phyloP scores from a whole-genome alignment of 2,113 vertebrate species.

The Calidris pygmaea region DNA sequence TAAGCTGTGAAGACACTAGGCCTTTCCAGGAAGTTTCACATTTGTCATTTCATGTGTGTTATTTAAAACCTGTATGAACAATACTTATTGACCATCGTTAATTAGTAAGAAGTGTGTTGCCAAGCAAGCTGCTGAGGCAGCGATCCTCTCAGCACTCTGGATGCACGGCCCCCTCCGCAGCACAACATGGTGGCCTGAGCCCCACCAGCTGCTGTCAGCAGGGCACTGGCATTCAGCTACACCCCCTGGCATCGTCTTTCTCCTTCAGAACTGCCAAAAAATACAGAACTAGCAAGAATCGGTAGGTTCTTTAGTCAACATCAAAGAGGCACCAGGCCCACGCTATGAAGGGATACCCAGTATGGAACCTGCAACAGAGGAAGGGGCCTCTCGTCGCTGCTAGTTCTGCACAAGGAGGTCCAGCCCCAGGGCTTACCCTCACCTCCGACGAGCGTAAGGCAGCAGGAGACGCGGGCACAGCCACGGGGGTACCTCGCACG shows the following conservation, averaged over 20 bases:
- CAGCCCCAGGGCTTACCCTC: too few species aligned
- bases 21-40: accelerated
- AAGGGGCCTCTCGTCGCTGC: accelerated
- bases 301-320: accelerated
- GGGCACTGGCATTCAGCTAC: accelerated
- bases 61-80: background rate
- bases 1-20: background rate
- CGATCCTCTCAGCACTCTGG: accelerated
- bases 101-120: accelerated
- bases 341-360: accelerated
- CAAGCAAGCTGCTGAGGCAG: accelerated
- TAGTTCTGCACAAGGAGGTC: accelerated
- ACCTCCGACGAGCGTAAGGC: accelerated
- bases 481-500: accelerated
- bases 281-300: accelerated
- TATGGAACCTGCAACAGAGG: accelerated
- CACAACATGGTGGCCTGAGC: accelerated
- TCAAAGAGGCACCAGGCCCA: too few species aligned
- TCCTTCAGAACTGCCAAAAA: accelerated
- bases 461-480: too few species aligned
- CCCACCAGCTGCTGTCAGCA: too few species aligned
- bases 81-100: background rate
- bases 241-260: accelerated
- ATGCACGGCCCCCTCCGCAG: accelerated
- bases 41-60: accelerated